phyloP scores from a whole-genome alignment of 2,888 invertebrate genomes.

The Bedellia somnulentella region DNA sequence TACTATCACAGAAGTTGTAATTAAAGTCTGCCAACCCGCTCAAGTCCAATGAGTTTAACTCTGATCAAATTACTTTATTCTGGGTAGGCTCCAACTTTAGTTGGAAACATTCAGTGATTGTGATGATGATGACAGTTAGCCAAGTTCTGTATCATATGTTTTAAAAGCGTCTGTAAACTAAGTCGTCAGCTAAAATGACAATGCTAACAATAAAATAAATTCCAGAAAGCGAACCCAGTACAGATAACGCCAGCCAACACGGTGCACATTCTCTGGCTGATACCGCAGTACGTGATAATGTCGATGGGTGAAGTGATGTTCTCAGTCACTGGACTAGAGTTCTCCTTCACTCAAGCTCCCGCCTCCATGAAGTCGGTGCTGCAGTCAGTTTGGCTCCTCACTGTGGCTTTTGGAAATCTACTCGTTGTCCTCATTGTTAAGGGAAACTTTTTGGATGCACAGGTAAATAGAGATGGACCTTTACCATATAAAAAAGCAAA shows the following conservation, averaged over 20 bases:
- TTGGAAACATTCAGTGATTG: too few species aligned
- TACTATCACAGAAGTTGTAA: too few species aligned
- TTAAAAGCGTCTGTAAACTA: too few species aligned
- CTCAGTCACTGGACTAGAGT: constrained; percentile 92
- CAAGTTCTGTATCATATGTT: too few species aligned
- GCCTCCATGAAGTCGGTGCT: constrained; percentile 91
- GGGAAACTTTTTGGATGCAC: constrained; percentile 71
- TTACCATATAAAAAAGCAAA: too few species aligned
- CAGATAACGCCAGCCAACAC: constrained; percentile 69
- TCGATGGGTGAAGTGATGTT: constrained; percentile 95
- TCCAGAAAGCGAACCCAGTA: constrained; percentile 30
- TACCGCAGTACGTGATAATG: constrained; percentile 92
- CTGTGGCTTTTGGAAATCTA: constrained; percentile 91
- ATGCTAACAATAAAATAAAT: too few species aligned
- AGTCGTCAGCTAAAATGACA: too few species aligned
- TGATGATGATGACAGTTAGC: too few species aligned
- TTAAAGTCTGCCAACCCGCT: too few species aligned
- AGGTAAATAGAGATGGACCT: constrained; percentile 60
- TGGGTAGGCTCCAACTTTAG: too few species aligned
- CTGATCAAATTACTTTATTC: too few species aligned
- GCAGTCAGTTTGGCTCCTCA: constrained; percentile 89
- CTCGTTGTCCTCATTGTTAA: constrained; percentile 89
- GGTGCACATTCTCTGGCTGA: constrained; percentile 79
- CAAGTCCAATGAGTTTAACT: too few species aligned
- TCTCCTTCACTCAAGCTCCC: constrained; percentile 95